Conservation (phyloP, 2,888 invertebrate species). For the Gnatocerus cornutus region DNA sequence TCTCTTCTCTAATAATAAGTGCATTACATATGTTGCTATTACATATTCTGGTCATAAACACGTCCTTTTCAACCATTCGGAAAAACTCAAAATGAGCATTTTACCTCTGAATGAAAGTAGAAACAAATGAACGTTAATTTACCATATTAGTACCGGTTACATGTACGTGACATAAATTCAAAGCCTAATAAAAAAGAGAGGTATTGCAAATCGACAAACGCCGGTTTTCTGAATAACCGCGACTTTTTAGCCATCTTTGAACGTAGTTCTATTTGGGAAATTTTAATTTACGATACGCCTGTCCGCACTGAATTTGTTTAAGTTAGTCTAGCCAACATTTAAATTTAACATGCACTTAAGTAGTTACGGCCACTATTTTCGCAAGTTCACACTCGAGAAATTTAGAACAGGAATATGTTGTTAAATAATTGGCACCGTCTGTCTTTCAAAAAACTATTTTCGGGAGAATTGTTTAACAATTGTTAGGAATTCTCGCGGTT, state of each 20-base stretch:
- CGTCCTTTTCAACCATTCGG: background rate
- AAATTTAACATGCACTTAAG: slow-evolving; percentile 12
- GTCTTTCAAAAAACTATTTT: no score
- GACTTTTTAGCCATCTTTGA: background rate
- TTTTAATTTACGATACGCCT: background rate
- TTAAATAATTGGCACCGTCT: background rate
- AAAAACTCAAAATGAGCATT: slow-evolving; percentile 1
- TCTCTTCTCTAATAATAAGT: no score
- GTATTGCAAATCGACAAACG: background rate
- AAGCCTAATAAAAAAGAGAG: background rate
- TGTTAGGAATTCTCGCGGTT: no score
- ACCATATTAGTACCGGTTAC: slow-evolving; percentile 1
- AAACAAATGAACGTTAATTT: slow-evolving; percentile 4
- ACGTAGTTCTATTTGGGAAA: background rate
- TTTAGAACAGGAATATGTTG: background rate
- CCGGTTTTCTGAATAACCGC: background rate
- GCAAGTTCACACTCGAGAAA: background rate
- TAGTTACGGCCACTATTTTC: background rate
- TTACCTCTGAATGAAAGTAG: slow-evolving; percentile 1
- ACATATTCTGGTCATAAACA: background rate
- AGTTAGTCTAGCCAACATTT: slow-evolving; percentile 3
- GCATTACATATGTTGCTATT: background rate
- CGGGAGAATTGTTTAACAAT: no score
- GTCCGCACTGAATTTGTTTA: slow-evolving; percentile 1
- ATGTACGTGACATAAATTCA: slow-evolving; percentile 2